Evolutionary conservation across 2,797 vertebrate genomes (phyloP).

Genomic region (Petrocephalus schoutedeni): DNA sequence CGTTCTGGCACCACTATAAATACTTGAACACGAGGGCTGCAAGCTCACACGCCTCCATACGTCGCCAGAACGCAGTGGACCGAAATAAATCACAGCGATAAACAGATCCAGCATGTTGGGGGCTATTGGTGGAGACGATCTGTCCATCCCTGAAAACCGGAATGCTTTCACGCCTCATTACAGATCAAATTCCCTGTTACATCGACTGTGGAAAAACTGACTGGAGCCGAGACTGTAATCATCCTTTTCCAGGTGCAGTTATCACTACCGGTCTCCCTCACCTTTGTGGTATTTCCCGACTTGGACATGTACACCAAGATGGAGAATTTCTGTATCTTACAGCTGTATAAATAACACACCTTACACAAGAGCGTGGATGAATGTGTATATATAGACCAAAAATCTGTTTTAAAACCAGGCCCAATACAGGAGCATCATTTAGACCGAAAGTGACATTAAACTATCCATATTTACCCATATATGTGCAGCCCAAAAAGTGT

Average conservation of each 20-base stretch:
- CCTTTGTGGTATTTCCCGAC: neutral
- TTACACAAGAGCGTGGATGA: neutral
- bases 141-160: constrained; percentile 56
- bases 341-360: neutral
- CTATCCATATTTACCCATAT: neutral
- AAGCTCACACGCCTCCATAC: neutral
- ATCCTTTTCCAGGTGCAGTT: neutral
- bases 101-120: constrained; percentile 42
- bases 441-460: neutral
- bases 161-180: constrained; percentile 60
- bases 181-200: constrained; percentile 57
- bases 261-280: neutral
- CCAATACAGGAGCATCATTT: neutral
- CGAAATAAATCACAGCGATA: constrained; percentile 8
- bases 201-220: constrained; percentile 26
- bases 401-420: neutral
- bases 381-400: neutral
- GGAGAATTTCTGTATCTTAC: neutral
- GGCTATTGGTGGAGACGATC: constrained; percentile 57
- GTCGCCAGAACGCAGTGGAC: neutral
- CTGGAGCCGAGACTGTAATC: constrained; percentile 38
- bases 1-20: neutral
- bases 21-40: neutral
- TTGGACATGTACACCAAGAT: neutral
- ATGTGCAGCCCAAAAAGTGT: neutral